Base-by-base conservation (phyloP, 2,888 invertebrate species). In the Amphiduros pacificus region DNA sequence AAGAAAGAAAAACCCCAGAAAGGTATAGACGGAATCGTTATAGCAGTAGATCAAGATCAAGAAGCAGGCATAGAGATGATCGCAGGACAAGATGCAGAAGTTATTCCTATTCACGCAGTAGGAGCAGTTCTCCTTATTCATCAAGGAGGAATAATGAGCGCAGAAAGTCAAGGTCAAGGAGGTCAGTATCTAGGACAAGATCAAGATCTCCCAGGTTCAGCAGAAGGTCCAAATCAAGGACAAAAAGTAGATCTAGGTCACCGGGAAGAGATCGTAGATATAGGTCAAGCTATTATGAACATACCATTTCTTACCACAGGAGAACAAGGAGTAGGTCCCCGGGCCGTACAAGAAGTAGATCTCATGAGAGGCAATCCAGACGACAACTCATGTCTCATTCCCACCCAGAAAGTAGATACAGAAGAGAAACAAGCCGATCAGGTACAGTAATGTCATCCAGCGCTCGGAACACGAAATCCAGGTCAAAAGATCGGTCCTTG, bases 131-230 rank as follows among this genome's bases (percentile, higher is more conserved):
- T 26, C 29, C 32, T 2, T 44, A 26, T 6, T 29, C 41, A 11
- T 40, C 41, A 20, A 29, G 53, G 41, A 22, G 40, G 26, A 22
- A 32, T 5, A 17, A 11, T 48, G 6, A 9, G n/a, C 4, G 24
- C 11, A 56, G 62, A n/a, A n/a, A n/a, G 20, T 59, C 62, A 55
- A 40, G 55, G 24, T 55, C 62, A 48, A 55, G 59, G 54, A n/a
- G n/a, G n/a, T 65, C 68, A 52, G 51, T 60, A 49, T 57, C 60
- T 40, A 55, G 67, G 36, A 67, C 65, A 36, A 28, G 61, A 22
- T 50, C 62, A 31, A 40, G 59, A 32, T n/a, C n/a, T n/a, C n/a
- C n/a, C n/a, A n/a, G n/a, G n/a, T n/a, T n/a, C n/a, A 49, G 27
- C 24, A 48, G 58, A 11, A 27, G 55, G 54, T 58, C 52, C 22